Percentiles rank a stretch among this genome's conserved stretches.
Conservation (phyloP, 2,113 vertebrate genomes). For the Sceloporus tristichus region DNA sequence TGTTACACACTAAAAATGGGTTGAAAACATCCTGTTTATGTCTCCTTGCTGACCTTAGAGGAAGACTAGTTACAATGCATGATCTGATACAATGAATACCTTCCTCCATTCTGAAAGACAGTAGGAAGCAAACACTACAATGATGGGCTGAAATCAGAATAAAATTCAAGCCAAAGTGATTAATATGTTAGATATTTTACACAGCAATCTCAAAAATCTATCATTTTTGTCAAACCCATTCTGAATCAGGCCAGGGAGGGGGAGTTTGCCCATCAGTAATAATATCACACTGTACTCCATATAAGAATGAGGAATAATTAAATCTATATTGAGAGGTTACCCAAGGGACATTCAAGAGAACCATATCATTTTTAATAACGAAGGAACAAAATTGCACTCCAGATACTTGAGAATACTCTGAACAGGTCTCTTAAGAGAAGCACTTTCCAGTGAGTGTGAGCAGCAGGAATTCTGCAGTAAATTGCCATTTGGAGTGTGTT, state of each 20-base stretch:
- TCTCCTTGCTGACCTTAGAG: too few species aligned
- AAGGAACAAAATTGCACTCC: slow-evolving; percentile 42
- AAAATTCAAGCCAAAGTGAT: background rate
- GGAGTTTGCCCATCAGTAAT: slow-evolving; percentile 26
- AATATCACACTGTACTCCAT: slow-evolving; percentile 25
- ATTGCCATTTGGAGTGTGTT: background rate
- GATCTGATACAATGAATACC: too few species aligned
- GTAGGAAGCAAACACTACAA: background rate
- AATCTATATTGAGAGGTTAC: slow-evolving; percentile 40
- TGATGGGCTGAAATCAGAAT: background rate
- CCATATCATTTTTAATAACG: slow-evolving; percentile 46
- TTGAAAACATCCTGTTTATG: too few species aligned
- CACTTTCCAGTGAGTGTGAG: slow-evolving; percentile 24
- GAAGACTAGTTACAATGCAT: too few species aligned
- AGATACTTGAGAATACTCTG: slow-evolving; percentile 42
- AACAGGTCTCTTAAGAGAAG: slow-evolving; percentile 22
- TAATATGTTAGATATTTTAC: background rate
- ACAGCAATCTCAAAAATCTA: slow-evolving; percentile 7
- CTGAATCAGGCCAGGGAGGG: background rate
- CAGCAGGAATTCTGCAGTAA: slow-evolving; percentile 24
- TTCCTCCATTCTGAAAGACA: too few species aligned
- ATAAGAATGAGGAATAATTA: slow-evolving; percentile 47
- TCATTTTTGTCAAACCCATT: slow-evolving; percentile 5
- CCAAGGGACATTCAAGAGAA: slow-evolving; percentile 34
- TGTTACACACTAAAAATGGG: too few species aligned